A percentile compares a stretch with the other conserved stretches of the same genome.
Conservation (phyloP, 2,797 vertebrate species). For the Alfaro cultratus region DNA sequence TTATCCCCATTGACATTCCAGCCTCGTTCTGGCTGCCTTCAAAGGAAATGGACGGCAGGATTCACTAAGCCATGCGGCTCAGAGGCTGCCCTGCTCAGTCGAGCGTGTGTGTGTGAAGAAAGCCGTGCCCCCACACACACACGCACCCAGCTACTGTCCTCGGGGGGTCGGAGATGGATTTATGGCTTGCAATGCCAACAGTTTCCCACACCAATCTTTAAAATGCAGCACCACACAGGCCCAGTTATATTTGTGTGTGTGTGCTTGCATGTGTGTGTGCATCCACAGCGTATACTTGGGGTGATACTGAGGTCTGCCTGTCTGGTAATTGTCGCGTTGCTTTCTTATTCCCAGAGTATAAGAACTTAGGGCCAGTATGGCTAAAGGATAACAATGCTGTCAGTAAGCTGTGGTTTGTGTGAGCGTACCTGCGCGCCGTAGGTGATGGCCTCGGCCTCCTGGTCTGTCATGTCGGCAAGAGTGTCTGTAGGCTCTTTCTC, state of each 20-base stretch:
- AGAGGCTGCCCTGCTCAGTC: slow-evolving; percentile 55
- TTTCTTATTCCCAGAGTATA: slow-evolving; percentile 47
- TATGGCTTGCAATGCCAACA: slow-evolving; percentile 53
- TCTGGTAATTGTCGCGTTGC: slow-evolving; percentile 49
- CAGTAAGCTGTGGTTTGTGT: slow-evolving; percentile 23
- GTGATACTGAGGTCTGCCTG: slow-evolving; percentile 34
- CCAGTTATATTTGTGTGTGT: not conserved
- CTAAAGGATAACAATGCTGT: slow-evolving; percentile 50
- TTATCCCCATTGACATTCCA: slow-evolving; percentile 80
- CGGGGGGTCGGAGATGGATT: slow-evolving; percentile 64
- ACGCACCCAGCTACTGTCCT: slow-evolving; percentile 47
- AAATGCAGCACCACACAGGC: slow-evolving; percentile 48
- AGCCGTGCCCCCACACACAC: slow-evolving; percentile 22
- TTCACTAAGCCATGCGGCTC: slow-evolving; percentile 70
- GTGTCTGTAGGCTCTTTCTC: slow-evolving; percentile 94
- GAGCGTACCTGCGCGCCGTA: slow-evolving; percentile 91
- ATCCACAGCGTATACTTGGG: slow-evolving; percentile 11
- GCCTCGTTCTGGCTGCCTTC: slow-evolving; percentile 66
- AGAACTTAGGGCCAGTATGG: slow-evolving; percentile 50
- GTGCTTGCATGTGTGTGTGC: slow-evolving; percentile 8
- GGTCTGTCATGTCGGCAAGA: slow-evolving; percentile 88
- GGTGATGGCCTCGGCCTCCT: slow-evolving; percentile 95
- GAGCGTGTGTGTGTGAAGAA: slow-evolving; percentile 35
- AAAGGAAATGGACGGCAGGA: slow-evolving; percentile 72
- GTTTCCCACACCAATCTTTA: slow-evolving; percentile 74